Conservation (phyloP, 2,113 vertebrate species). For the Pluvialis apricaria region DNA sequence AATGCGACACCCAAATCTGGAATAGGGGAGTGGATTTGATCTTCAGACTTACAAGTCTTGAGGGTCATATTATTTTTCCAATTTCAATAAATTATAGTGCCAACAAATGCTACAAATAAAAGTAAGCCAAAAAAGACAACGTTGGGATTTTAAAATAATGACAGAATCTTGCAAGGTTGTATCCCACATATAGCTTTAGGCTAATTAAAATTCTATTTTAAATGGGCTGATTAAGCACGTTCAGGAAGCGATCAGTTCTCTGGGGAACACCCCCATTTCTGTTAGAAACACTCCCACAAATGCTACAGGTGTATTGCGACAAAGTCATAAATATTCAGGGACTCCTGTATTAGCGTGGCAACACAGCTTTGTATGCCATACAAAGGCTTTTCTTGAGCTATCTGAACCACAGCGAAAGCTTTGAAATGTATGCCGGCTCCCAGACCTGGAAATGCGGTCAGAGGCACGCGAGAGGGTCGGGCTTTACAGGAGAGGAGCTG, state of each 20-base stretch:
- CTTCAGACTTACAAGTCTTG: background rate
- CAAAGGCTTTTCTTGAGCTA: background rate
- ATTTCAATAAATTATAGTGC: background rate
- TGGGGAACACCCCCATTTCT: background rate
- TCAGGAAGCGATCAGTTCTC: background rate
- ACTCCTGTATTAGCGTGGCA: background rate
- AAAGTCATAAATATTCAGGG: constrained; percentile 1
- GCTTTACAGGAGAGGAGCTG: background rate
- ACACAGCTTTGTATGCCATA: background rate
- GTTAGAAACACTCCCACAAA: background rate
- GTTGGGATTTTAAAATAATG: background rate
- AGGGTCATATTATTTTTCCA: background rate
- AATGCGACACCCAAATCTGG: background rate
- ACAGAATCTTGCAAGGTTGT: background rate
- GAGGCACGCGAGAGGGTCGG: background rate
- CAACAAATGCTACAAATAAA: background rate
- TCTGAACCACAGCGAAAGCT: background rate
- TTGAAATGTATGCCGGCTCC: background rate
- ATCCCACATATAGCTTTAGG: background rate
- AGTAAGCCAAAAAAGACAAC: background rate
- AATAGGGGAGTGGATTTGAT: background rate
- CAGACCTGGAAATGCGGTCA: background rate
- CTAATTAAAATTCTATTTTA: background rate
- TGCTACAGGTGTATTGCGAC: background rate
- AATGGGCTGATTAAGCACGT: background rate